These are phyloP conservation scores for Semnopithecus entellus DNA, from an alignment of 2,113 vertebrate genomes.

Conservation along the genomic window DNA sequence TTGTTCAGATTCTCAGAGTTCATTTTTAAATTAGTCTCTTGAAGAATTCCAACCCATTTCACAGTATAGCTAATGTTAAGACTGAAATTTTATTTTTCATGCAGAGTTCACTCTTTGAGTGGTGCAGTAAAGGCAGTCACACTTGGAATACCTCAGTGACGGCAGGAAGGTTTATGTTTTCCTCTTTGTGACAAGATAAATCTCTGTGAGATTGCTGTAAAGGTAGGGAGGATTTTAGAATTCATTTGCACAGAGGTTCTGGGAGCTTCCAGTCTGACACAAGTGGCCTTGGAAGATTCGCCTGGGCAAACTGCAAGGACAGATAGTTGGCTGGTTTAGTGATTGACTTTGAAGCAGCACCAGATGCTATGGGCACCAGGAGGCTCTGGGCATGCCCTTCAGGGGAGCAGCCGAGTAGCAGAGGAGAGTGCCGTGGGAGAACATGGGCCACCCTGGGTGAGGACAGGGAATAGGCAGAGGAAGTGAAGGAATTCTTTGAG, in stretches of 20 bases:
- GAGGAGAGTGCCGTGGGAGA: rapidly evolving
- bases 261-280: neutral
- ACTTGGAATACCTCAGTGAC: neutral
- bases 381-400: neutral
- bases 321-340: neutral
- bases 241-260: neutral
- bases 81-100: constrained; percentile 34
- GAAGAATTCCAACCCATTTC: neutral
- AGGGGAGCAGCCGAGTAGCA: neutral
- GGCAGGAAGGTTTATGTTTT: neutral
- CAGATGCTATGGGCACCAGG: neutral
- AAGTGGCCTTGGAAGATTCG: neutral
- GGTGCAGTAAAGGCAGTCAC: neutral
- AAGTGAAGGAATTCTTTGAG: neutral
- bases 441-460: neutral
- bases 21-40: neutral
- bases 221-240: constrained; percentile 11
- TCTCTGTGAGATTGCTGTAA: neutral
- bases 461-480: neutral
- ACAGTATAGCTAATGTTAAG: neutral
- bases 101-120: constrained; percentile 3
- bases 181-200: neutral
- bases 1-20: neutral
- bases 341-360: neutral
- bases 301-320: neutral